Evolutionary conservation across 2,113 vertebrate species (phyloP).

Genomic region (Malaclemys terrapin): DNA sequence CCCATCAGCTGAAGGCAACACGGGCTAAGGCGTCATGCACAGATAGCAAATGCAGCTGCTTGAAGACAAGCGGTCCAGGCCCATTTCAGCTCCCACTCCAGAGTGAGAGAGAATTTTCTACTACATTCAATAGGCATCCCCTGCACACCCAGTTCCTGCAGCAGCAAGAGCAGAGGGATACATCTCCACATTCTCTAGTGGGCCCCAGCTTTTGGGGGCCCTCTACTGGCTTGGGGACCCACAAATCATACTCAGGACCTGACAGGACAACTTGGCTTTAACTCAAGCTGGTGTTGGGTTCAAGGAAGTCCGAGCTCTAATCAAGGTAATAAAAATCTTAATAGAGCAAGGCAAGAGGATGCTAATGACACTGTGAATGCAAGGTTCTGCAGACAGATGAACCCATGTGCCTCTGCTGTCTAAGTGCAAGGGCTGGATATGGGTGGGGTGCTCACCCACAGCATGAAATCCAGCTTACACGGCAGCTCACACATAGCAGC

Average conservation of each 20-base stretch:
- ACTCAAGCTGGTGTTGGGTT: background rate
- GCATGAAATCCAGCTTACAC: rapidly evolving
- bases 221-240: background rate
- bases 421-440: background rate
- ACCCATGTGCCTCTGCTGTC: background rate
- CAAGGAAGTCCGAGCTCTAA: background rate
- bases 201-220: background rate
- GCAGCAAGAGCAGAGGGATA: background rate
- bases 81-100: background rate
- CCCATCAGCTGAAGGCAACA: background rate
- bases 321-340: background rate
- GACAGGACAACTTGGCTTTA: background rate
- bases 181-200: background rate
- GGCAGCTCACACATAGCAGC: background rate
- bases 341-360: background rate
- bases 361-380: background rate
- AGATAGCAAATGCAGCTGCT: background rate
- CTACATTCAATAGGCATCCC: background rate
- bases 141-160: background rate
- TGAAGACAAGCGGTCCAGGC: background rate
- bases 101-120: background rate
- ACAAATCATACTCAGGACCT: background rate
- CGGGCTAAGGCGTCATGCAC: background rate
- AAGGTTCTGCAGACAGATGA: background rate
- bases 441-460: background rate